Percentiles rank a stretch among this genome's conserved stretches.
phyloP scores from a whole-genome alignment of 1,140 invertebrate species.

The Drosophila mayri region DNA sequence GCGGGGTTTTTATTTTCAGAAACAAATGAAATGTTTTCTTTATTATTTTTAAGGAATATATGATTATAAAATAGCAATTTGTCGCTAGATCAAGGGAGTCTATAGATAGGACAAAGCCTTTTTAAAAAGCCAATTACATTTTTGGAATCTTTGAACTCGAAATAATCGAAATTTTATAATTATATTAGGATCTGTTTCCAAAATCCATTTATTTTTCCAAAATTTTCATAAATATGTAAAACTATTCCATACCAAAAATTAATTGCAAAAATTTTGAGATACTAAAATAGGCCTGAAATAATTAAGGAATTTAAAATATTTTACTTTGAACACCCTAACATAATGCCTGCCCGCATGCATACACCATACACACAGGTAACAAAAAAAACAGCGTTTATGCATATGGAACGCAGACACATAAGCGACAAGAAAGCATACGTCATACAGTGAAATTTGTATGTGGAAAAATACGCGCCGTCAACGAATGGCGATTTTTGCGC shows the following conservation, averaged over 20 bases:
- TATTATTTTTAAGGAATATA: not conserved
- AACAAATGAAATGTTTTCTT: not conserved
- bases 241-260: too few species aligned
- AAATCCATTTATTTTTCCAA: too few species aligned
- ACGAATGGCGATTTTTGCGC: constrained; percentile 70
- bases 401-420: constrained; percentile 56
- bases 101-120: not conserved
- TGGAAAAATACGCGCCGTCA: constrained; percentile 54
- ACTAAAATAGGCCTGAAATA: not conserved
- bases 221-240: too few species aligned
- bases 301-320: constrained; percentile 19
- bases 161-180: too few species aligned
- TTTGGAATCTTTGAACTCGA: too few species aligned
- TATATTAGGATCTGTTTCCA: too few species aligned
- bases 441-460: constrained; percentile 77
- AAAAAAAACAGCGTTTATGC: constrained; percentile 51
- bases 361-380: constrained; percentile 35
- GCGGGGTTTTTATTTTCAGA: not conserved
- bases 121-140: too few species aligned
- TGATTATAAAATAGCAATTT: not conserved
- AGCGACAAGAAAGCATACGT: constrained; percentile 66
- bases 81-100: not conserved
- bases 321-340: constrained; percentile 36
- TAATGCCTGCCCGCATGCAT: constrained; percentile 28
- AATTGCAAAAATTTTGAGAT: too few species aligned